Conservation (phyloP, 2,797 vertebrate species). For the Schizopygopsis pylzovi region DNA sequence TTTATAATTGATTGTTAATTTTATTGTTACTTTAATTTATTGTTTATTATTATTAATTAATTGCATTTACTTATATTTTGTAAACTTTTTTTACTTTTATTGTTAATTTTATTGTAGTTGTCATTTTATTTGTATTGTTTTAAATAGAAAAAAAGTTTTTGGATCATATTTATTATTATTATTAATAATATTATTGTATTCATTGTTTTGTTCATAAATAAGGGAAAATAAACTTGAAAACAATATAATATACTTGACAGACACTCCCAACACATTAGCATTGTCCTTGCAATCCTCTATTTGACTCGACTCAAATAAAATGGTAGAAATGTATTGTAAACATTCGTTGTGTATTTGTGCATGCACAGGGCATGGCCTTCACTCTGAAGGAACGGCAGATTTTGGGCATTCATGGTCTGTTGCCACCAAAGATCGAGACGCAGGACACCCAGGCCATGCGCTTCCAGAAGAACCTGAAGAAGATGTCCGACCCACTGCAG, state of each 20-base stretch:
- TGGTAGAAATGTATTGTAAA: neutral
- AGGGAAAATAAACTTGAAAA: neutral
- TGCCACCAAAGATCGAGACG: slow-evolving; percentile 95
- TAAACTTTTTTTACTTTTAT: too few relatives aligned
- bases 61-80: neutral
- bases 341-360: slow-evolving; percentile 2
- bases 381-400: slow-evolving; percentile 89
- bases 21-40: neutral
- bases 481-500: slow-evolving; percentile 88
- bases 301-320: neutral
- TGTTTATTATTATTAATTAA: neutral
- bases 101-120: too few relatives aligned
- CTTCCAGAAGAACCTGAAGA: slow-evolving; percentile 92
- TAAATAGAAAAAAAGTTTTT: neutral
- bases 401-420: slow-evolving; percentile 91
- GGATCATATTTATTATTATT: neutral
- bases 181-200: neutral
- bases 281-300: neutral
- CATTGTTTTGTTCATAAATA: neutral
- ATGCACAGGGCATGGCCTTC: slow-evolving; percentile 93
- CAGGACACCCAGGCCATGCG: slow-evolving; percentile 94
- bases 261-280: neutral
- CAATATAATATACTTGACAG: neutral
- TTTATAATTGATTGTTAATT: neutral
- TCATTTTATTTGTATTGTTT: too few relatives aligned